phyloP scores from a whole-genome alignment of 2,797 vertebrate genomes.

The Myotis vivesi region DNA sequence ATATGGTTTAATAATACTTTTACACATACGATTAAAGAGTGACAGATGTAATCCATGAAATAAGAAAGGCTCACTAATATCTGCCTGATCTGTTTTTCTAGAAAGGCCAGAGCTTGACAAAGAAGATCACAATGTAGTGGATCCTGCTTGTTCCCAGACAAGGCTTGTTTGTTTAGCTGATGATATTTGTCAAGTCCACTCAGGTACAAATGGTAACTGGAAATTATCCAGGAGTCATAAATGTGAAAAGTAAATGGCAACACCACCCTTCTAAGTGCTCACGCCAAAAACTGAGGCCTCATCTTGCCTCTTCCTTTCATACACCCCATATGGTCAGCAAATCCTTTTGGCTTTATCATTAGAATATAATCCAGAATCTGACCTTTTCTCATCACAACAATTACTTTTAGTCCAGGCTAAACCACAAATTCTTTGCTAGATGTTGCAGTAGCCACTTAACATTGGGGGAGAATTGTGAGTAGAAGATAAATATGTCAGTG shows the following conservation, averaged over 20 bases:
- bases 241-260: constrained; percentile 31
- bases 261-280: neutral
- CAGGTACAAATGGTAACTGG: constrained; percentile 25
- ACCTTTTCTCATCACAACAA: neutral
- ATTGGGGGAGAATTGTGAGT: neutral
- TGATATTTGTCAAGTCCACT: constrained; percentile 37
- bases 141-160: neutral
- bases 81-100: constrained; percentile 17
- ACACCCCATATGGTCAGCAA: neutral
- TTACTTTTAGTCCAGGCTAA: neutral
- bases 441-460: neutral
- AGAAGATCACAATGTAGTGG: neutral
- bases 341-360: neutral
- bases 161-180: constrained; percentile 54
- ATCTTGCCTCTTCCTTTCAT: neutral
- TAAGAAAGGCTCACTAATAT: neutral
- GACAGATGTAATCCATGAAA: neutral
- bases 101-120: constrained; percentile 47
- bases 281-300: neutral
- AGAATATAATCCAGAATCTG: neutral
- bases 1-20: neutral
- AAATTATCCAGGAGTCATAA: constrained; percentile 51
- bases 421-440: neutral
- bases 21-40: neutral
- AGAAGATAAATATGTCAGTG: neutral